Evolutionary conservation across 2,888 invertebrate species (phyloP).

Genomic region (Orthosia gothica): DNA sequence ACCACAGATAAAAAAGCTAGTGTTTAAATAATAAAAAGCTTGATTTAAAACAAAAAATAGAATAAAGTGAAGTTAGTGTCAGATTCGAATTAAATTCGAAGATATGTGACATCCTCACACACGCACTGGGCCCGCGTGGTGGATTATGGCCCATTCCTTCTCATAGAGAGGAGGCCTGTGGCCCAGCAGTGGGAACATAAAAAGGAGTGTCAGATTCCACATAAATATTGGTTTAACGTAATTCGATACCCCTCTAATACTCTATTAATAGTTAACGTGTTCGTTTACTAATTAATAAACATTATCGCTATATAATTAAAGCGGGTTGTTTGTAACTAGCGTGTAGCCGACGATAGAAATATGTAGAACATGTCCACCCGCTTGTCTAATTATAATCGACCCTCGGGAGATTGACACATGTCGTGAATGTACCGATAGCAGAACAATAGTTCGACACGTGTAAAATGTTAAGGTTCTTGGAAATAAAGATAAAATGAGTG

Average conservation of each 20-base stretch:
- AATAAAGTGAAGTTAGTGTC: not conserved
- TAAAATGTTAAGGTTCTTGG: not conserved
- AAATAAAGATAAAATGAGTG: not conserved
- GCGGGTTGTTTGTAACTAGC: slow-evolving; percentile 40
- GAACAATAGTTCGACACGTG: slow-evolving; percentile 31
- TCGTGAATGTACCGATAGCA: slow-evolving; percentile 67
- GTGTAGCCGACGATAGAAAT: slow-evolving; percentile 65
- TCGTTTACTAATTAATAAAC: slow-evolving; percentile 53
- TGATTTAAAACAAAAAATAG: not conserved
- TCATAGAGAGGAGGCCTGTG: too few relatives aligned
- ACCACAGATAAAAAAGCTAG: not conserved
- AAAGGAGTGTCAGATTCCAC: not conserved
- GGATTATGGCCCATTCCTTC: too few relatives aligned
- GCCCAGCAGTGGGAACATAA: too few relatives aligned
- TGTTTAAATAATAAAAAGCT: not conserved
- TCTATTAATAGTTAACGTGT: slow-evolving; percentile 43
- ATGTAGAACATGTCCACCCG: slow-evolving; percentile 72
- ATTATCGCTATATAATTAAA: slow-evolving; percentile 51
- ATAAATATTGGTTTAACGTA: slow-evolving; percentile 10
- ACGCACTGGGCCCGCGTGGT: too few relatives aligned
- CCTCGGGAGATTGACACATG: slow-evolving; percentile 81
- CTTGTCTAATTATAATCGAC: slow-evolving; percentile 80
- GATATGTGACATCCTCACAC: too few relatives aligned
- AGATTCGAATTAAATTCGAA: too few relatives aligned
- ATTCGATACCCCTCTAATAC: slow-evolving; percentile 28